phyloP scores from a whole-genome alignment of 2,797 vertebrate species.

The Salarias fasciatus region DNA sequence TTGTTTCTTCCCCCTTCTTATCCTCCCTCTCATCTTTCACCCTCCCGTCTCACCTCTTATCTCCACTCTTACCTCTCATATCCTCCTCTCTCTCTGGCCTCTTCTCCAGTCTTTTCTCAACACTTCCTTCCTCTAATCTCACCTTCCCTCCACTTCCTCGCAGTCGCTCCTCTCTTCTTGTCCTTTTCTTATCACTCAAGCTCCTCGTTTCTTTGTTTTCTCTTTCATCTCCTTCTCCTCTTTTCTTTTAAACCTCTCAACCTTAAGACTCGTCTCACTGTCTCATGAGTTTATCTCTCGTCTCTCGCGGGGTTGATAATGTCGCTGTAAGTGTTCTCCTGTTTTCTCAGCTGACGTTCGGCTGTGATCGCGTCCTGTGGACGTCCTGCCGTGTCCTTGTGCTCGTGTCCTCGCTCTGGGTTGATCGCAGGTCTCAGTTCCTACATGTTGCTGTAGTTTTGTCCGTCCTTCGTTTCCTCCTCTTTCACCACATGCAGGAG shows the following conservation, averaged over 20 bases:
- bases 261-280: neutral
- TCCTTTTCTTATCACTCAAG: neutral
- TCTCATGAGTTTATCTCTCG: neutral
- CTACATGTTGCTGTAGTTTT: no score
- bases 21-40: no score
- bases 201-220: neutral
- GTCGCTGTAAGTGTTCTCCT: no score
- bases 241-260: neutral
- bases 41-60: neutral
- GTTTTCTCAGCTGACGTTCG: no score
- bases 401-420: no score
- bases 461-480: no score
- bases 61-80: neutral
- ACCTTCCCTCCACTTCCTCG: no score
- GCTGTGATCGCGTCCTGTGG: no score
- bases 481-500: no score
- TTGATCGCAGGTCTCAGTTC: no score
- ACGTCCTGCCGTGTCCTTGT: no score
- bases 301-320: neutral
- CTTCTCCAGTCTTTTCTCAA: neutral
- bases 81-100: neutral
- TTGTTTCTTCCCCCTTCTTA: neutral
- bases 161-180: neutral
- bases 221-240: neutral
- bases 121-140: neutral